A percentile compares a stretch with the other conserved stretches of the same genome.
Conservation (phyloP, 2,888 invertebrate species). For the Allygus modestus region DNA sequence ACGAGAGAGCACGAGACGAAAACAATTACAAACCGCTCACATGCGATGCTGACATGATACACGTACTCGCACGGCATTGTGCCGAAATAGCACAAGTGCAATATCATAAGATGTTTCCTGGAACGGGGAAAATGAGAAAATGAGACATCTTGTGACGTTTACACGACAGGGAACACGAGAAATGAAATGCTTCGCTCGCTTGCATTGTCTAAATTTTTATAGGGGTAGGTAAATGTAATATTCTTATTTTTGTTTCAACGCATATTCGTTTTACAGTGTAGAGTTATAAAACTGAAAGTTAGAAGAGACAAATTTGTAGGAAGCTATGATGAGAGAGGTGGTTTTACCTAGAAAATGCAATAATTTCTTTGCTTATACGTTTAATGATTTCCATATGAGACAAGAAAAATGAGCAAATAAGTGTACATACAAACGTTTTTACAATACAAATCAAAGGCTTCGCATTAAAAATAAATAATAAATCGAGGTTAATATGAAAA, state of each 20-base stretch:
- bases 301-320: too few species aligned
- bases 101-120: slow-evolving; percentile 3
- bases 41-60: slow-evolving; percentile 14
- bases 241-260: background rate
- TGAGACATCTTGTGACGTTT: slow-evolving; percentile 17
- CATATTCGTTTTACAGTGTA: too few species aligned
- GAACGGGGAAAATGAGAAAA: slow-evolving; percentile 7
- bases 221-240: background rate
- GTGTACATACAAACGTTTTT: too few species aligned
- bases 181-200: slow-evolving; percentile 18
- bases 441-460: too few species aligned
- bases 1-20: slow-evolving; percentile 27
- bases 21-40: slow-evolving; percentile 20
- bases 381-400: too few species aligned
- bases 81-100: background rate
- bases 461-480: too few species aligned
- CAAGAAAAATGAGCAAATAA: too few species aligned
- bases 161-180: slow-evolving; percentile 28
- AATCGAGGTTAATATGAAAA: too few species aligned
- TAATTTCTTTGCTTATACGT: too few species aligned
- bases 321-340: too few species aligned
- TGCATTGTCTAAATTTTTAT: background rate
- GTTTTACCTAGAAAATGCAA: too few species aligned
- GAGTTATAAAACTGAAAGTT: too few species aligned
- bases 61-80: background rate